phyloP scores from a whole-genome alignment of 2,797 vertebrate species.

The Meriones psammophilus region DNA sequence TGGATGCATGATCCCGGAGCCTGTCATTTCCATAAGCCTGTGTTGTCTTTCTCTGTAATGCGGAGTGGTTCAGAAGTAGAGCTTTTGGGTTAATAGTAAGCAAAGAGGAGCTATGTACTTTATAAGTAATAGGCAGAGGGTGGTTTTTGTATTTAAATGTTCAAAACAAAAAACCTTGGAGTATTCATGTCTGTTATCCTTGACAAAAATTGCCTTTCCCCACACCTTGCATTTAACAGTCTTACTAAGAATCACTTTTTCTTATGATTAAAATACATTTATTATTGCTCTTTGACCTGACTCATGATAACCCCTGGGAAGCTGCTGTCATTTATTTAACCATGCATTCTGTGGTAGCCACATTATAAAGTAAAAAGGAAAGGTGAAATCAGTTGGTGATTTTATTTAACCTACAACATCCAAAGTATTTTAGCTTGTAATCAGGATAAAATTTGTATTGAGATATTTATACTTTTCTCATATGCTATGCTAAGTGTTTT shows the following conservation, averaged over 20 bases:
- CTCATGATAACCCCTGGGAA: background rate
- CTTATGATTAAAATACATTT: background rate
- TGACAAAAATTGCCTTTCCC: background rate
- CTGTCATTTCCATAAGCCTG: background rate
- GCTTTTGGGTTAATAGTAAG: background rate
- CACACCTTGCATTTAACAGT: background rate
- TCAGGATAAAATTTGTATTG: conserved; percentile 2
- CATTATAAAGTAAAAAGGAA: conserved; percentile 15
- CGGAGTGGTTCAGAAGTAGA: background rate
- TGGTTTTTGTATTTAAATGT: conserved; percentile 13
- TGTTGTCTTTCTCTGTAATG: background rate
- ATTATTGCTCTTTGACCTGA: background rate
- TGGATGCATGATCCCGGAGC: background rate
- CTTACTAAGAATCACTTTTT: conserved; percentile 8
- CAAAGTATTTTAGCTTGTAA: background rate
- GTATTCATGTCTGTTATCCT: background rate
- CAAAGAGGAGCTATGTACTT: conserved; percentile 8
- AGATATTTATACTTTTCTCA: background rate
- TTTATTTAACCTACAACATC: background rate
- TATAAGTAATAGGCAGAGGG: conserved; percentile 29
- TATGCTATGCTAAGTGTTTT: background rate
- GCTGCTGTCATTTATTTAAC: background rate
- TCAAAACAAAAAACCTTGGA: background rate
- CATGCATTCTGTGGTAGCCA: background rate
- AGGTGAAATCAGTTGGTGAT: background rate